Percentiles rank a stretch among this genome's conserved stretches.
phyloP scores from a whole-genome alignment of 2,888 invertebrate genomes.

The Cybosia mesomella region DNA sequence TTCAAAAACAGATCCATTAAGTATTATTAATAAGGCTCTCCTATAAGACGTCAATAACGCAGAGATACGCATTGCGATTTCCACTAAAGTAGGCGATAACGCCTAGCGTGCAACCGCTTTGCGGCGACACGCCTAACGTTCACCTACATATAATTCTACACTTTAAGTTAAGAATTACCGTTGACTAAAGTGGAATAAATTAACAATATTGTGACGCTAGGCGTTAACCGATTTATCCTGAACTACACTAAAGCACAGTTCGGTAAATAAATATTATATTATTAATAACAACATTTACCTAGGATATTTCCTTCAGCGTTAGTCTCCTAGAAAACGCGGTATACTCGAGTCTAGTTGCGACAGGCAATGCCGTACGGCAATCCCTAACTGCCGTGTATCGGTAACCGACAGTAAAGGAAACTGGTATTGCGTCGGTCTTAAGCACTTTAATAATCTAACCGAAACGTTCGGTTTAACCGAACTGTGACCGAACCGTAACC shows the following conservation, averaged over 20 bases:
- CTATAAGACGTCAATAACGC: conserved; percentile 9
- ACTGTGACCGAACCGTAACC: conserved; percentile 11
- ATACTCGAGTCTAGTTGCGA: neutral
- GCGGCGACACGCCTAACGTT: conserved; percentile 16
- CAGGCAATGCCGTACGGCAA: too few species aligned
- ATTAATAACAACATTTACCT: neutral
- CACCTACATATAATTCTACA: conserved; percentile 8
- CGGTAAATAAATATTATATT: conserved; percentile 9
- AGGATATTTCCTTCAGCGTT: neutral
- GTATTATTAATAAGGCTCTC: conserved; percentile 11
- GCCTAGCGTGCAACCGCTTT: conserved; percentile 20
- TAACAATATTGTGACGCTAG: conserved; percentile 19
- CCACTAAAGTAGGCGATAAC: conserved; percentile 12
- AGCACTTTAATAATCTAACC: neutral
- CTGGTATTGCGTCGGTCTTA: neutral
- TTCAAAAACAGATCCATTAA: neutral
- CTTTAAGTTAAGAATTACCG: conserved; percentile 12
- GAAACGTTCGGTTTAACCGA: conserved; percentile 2
- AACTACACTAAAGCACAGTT: conserved; percentile 8
- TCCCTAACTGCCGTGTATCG: neutral
- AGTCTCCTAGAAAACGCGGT: neutral
- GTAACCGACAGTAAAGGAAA: neutral
- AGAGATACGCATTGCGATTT: conserved; percentile 5
- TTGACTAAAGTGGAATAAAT: conserved; percentile 14
- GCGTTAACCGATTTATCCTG: conserved; percentile 15